A percentile compares a stretch with the other conserved stretches of the same genome.
Conservation (phyloP, 2,888 invertebrate genomes). For the Sarcophaga subvicina region DNA sequence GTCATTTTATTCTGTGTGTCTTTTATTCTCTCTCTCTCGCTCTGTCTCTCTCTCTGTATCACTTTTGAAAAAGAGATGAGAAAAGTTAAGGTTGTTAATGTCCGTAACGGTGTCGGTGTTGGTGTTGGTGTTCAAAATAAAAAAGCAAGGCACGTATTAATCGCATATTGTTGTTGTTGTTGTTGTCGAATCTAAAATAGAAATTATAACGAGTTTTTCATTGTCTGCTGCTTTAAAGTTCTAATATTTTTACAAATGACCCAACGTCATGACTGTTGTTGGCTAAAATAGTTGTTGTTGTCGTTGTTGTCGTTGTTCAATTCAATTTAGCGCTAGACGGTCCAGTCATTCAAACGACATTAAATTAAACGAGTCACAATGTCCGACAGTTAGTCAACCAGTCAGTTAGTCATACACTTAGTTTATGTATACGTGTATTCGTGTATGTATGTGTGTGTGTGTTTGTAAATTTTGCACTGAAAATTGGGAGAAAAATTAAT, state of each 20-base stretch:
- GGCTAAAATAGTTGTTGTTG: background rate
- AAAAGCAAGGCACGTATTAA: conserved; percentile 47
- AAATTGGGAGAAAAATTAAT: conserved; percentile 57
- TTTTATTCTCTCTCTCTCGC: background rate
- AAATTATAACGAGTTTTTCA: conserved; percentile 64
- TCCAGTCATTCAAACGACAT: conserved; percentile 54
- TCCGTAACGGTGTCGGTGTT: background rate
- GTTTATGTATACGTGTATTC: background rate
- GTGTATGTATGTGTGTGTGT: conserved; percentile 7
- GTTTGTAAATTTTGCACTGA: conserved; percentile 16
- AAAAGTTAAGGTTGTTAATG: background rate
- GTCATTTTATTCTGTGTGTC: background rate
- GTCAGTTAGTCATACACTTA: background rate
- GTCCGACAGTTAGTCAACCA: background rate
- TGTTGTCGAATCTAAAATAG: conserved; percentile 9
- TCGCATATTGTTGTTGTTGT: conserved; percentile 33
- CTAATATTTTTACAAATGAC: conserved; percentile 67
- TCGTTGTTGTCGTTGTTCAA: background rate
- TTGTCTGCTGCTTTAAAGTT: conserved; percentile 57
- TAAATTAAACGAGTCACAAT: conserved; percentile 38
- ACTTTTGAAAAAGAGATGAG: background rate
- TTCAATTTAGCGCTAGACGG: conserved; percentile 59
- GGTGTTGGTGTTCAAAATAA: background rate
- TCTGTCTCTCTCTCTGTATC: no score
- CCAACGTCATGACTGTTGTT: conserved; percentile 50